Conservation (phyloP, 2,888 invertebrate genomes). For the Tipula confusa region DNA sequence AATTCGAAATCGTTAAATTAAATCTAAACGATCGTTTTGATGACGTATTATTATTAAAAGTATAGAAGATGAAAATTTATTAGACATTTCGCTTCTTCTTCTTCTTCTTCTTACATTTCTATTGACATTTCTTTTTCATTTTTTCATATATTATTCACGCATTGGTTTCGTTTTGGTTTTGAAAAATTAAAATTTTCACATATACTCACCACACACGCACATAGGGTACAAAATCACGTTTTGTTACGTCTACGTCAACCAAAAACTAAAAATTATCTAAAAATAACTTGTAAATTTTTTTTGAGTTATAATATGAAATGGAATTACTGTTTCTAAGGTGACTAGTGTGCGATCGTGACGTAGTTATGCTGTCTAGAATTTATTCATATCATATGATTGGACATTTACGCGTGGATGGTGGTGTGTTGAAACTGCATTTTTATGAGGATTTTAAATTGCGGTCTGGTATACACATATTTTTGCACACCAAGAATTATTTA, state of each 20-base stretch:
- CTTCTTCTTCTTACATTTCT: neutral
- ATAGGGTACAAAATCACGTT: neutral
- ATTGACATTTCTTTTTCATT: too few species aligned
- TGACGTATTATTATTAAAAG: neutral
- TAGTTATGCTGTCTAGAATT: neutral
- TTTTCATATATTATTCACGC: neutral
- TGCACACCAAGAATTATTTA: neutral
- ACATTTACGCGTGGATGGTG: neutral
- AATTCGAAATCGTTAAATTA: neutral
- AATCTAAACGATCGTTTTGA: neutral
- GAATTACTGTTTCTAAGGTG: slow-evolving; percentile 13
- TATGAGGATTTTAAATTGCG: neutral
- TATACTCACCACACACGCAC: neutral
- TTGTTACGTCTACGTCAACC: neutral
- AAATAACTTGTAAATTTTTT: neutral
- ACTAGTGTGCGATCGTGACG: neutral
- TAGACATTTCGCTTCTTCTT: neutral
- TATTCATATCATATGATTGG: neutral
- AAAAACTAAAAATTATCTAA: neutral
- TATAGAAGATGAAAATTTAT: neutral
- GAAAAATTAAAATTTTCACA: neutral
- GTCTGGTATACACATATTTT: neutral
- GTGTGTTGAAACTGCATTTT: neutral
- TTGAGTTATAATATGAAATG: neutral
- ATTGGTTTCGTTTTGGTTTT: neutral